Base-by-base conservation (phyloP, 2,797 vertebrate species). In the Neopelma chrysocephalum region DNA sequence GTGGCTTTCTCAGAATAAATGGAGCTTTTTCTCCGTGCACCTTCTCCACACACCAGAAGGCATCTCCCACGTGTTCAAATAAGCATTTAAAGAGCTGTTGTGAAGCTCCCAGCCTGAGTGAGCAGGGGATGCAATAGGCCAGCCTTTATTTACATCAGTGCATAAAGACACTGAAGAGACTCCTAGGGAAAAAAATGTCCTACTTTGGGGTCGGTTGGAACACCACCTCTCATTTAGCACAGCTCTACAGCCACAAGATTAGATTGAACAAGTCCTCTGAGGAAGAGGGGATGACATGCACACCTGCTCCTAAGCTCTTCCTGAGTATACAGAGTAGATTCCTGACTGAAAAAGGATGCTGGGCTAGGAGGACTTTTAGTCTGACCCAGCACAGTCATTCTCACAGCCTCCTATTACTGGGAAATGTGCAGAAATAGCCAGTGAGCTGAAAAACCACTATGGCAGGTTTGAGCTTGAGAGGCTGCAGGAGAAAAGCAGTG, bases 111-210 rank as follows among this genome's bases (percentile, higher is more conserved):
- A 58, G 31, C 32, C 54, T 72, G 38, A 65, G 34, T 32, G 42
- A 82, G 23, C 43, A 19, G 22, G 14, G 11, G 3, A 32, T 0
- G 0, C 12, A 73, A 47, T 5, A 10, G 31, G 4, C 4, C 1
- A 1, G 26, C 15, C 6, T 4, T 29, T 48, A 43, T 43, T 85
- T 73, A 54, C 51, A 65, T 48, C 2, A 1, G 2, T 17, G 26
- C 16, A 18, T 29, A 32, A 61, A 38, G 15, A 53, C 72, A 50
- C 2, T 5, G 6, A 42, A 57, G 22, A 72, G 5, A 36, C 64
- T 77, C 11, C 5, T 1, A 27, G 50, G 50, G 27, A 26, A 27
- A 36, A 58, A 85, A 47, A 11, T 42, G 5, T 20, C 51, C 40
- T 47, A 1, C 3, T 1, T 1, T 70, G 69, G 58, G 36, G 19